These are phyloP conservation scores for Pseudocheirus occidentalis DNA, from an alignment of 2,797 vertebrate genomes.

Conservation along the genomic window DNA sequence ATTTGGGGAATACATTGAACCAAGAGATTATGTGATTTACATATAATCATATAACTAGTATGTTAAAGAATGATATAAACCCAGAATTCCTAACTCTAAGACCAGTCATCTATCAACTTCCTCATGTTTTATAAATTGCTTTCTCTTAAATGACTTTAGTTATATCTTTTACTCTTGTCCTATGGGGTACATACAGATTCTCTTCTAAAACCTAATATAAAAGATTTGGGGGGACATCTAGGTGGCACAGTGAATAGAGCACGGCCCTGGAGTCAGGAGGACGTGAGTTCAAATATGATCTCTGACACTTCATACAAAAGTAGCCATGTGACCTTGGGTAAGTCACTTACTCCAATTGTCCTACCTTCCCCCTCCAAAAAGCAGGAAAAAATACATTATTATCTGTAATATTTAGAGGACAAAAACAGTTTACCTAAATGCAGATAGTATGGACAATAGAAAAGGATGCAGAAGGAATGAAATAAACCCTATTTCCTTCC, in stretches of 20 bases:
- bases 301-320: too few species aligned
- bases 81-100: not conserved
- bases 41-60: not conserved
- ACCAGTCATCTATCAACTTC: not conserved
- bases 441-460: not conserved
- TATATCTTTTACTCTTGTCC: conserved; percentile 17
- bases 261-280: too few species aligned
- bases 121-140: not conserved
- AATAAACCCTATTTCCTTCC: not conserved
- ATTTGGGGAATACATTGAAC: not conserved
- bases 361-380: too few species aligned
- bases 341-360: too few species aligned
- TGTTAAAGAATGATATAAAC: not conserved
- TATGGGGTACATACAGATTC: not conserved
- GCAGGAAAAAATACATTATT: not conserved
- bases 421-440: not conserved
- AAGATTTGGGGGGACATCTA: not conserved
- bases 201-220: not conserved
- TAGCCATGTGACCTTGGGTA: too few species aligned
- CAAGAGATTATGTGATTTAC: not conserved
- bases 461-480: not conserved
- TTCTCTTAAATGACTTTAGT: conserved; percentile 33
- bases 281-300: too few species aligned
- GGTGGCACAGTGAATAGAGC: too few species aligned
- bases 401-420: not conserved